Conservation (phyloP, 2,113 vertebrate species). For the human region GRCh38 chr4:187303501-187304000, state of each 20-base stretch:
- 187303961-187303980: background rate
- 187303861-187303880: background rate
- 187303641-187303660: background rate
- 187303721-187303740: background rate
- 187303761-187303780: background rate
- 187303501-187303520: background rate
- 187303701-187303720: background rate
- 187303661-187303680: no score
- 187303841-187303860: background rate
- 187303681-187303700: background rate
- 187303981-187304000: background rate
- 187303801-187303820: background rate
- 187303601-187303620: background rate
- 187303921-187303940: background rate
- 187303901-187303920: background rate
- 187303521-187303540: background rate
- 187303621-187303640: background rate
- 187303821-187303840: background rate
- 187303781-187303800: background rate
- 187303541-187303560: background rate
- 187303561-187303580: background rate
- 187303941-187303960: background rate
- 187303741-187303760: background rate
- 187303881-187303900: background rate
- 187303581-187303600: background rate